Base-by-base conservation (phyloP, 2,797 vertebrate genomes). In the Diglossa cyanea region DNA sequence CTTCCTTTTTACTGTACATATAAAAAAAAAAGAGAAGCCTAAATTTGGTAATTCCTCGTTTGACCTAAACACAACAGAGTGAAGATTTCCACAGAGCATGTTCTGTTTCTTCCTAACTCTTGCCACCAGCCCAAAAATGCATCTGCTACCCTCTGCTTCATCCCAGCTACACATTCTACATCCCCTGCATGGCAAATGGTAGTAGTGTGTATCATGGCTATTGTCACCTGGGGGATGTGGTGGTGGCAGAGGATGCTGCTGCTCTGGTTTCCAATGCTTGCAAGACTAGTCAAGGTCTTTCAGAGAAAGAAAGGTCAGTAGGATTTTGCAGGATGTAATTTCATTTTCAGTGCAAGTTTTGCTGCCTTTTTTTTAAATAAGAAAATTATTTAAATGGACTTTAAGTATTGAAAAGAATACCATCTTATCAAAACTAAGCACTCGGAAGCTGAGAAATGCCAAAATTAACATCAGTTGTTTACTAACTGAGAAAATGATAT, bases 401-500 rank as follows among this genome's bases (percentile, higher is more conserved):
- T 17, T 24, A 81, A 85, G 26, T 42, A 83, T 13, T 47, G 78
- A 82, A 93, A 89, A 79, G 67, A 92, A 85, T 39, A 67, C 42
- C 57, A 85, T 68, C 42, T 87, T 96, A 91, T 79, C 75, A 94
- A 95, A 96, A 87, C 68, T 37, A 74, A 87, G 74, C 94, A 82
- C 80, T 85, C 0, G 1, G 74, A 85, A 82, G 62, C 61, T 53
- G 61, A 92, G 78, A 94, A 95, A 95, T 87, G 81, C 80, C 74
- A 89, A 76, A 93, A 95, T 95, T 95, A 93, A 93, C 92, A 93
- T 82, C 91, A 93, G 88, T 88, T 93, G 86, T 92, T 95, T 94
- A 96, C 90, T 91, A 92, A 88, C 78, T 83, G 79, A 90, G 88
- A 93, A 94, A 89, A 93, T 91, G 12, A 80, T 74, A 95, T 47